Percentiles rank a stretch among this genome's conserved stretches.
Conservation (phyloP, 2,113 vertebrate species). For the Amazona guildingii region DNA sequence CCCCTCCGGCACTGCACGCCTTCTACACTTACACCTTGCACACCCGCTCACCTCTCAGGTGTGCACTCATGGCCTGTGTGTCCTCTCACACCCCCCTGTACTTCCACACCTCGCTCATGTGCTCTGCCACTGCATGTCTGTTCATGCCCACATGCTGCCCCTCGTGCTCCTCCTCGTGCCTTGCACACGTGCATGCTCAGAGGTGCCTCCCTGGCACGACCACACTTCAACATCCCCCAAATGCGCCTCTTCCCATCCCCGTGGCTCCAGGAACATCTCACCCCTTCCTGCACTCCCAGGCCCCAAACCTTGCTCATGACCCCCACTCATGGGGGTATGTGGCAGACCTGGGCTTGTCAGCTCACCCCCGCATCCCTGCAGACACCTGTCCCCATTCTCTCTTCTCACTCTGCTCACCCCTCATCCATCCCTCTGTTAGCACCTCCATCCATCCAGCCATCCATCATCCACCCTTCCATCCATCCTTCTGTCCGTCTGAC, state of each 20-base stretch:
- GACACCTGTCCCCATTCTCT: neutral
- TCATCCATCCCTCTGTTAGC: neutral
- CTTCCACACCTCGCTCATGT: fast-evolving
- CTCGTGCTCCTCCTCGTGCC: fast-evolving
- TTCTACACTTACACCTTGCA: neutral
- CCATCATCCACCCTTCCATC: neutral
- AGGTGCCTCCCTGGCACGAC: fast-evolving
- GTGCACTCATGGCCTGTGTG: fast-evolving
- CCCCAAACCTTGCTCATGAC: neutral
- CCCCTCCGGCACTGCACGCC: fast-evolving
- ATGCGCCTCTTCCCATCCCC: fast-evolving
- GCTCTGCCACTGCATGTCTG: fast-evolving
- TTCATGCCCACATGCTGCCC: fast-evolving
- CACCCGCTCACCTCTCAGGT: neutral
- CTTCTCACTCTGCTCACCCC: neutral
- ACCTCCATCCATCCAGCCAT: neutral
- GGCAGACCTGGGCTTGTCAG: neutral
- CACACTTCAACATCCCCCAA: neutral
- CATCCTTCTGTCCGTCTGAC: fast-evolving
- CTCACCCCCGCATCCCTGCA: neutral
- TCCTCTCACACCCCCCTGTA: fast-evolving
- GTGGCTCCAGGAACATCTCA: fast-evolving
- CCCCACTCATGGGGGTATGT: neutral
- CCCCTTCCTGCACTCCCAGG: neutral
- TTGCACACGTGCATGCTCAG: fast-evolving